Base-by-base conservation (phyloP, 2,888 invertebrate genomes). In the Orgyia antiqua region DNA sequence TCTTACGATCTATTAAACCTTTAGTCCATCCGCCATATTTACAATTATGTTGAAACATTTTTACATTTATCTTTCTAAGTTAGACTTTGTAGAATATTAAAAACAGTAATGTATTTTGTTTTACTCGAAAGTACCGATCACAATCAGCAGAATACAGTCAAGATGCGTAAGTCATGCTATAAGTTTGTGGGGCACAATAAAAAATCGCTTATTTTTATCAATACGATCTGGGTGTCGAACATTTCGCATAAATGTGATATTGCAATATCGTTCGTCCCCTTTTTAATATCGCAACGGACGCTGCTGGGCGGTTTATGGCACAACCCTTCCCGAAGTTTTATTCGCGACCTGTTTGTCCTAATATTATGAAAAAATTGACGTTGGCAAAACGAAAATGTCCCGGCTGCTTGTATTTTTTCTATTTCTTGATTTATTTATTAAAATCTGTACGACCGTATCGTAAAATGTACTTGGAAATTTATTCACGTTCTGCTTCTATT, bases 221-320 rank as follows among this genome's bases (percentile, higher is more conserved):
- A 86, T 83, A 80, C 78, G 80, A 84, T 86, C 84, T 83, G 78
- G 70, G 74, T 80, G 84, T 82, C 64, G 82, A 83, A 83, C 84
- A 84, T 83, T 84, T 83, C 83, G 77, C 80, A 86, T 84, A 84
- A 84, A 86, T 83, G 86, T 84, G 84, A 86, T 83, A 84, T 84
- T 82, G 84, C 84, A 86, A 86, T 84, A 83, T 78, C 84, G 78
- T 76, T 75, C 74, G 83, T 78, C 84, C 84, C 84, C 77, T 84
- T 84, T 86, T 86, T 86, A 86, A 86, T 86, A 86, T 86, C 77
- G 74, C 82, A 75, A 72, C 80, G 83, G 84, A 77, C 79, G 77
- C 72, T 68, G 68, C 72, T 67, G 79, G 76, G 63, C 82, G 83
- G 79, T 86, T 86, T 86, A 84, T 82, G 77, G 73, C 84, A 66